Conservation (phyloP, 2,113 vertebrate species). For the Bolborhynchus lineola region DNA sequence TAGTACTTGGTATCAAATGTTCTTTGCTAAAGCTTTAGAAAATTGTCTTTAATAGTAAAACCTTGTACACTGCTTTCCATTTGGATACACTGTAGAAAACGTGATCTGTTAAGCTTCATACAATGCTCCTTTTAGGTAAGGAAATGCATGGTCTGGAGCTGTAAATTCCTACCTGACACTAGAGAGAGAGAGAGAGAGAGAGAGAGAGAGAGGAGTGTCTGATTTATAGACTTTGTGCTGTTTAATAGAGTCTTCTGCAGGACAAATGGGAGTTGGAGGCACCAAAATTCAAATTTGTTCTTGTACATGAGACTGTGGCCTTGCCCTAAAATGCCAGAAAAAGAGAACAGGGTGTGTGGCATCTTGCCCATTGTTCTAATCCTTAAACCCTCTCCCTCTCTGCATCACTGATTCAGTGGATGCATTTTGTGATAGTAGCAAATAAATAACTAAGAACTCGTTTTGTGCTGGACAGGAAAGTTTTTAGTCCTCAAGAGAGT, state of each 20-base stretch:
- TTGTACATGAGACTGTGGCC: neutral
- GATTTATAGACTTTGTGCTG: neutral
- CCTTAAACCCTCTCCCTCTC: neutral
- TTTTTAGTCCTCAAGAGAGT: neutral
- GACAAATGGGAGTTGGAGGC: neutral
- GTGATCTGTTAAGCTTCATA: neutral
- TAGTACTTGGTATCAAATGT: neutral
- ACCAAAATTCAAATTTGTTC: neutral
- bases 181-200: neutral
- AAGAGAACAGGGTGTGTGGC: neutral
- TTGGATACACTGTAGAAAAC: neutral
- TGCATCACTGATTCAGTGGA: fast-evolving
- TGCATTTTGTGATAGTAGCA: neutral
- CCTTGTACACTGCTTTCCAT: neutral
- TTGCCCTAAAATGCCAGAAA: neutral
- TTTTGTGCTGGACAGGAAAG: neutral
- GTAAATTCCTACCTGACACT: constrained; percentile 23
- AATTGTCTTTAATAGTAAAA: neutral
- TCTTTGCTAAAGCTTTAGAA: constrained; percentile 12
- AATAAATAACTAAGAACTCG: neutral
- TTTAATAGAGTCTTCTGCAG: neutral
- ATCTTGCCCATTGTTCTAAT: neutral
- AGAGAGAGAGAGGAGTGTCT: neutral
- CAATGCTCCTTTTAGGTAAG: neutral
- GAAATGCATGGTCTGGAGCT: neutral